Conservation (phyloP, 92 coral and sea anemone genomes). For the Micromussa lordhowensis region DNA sequence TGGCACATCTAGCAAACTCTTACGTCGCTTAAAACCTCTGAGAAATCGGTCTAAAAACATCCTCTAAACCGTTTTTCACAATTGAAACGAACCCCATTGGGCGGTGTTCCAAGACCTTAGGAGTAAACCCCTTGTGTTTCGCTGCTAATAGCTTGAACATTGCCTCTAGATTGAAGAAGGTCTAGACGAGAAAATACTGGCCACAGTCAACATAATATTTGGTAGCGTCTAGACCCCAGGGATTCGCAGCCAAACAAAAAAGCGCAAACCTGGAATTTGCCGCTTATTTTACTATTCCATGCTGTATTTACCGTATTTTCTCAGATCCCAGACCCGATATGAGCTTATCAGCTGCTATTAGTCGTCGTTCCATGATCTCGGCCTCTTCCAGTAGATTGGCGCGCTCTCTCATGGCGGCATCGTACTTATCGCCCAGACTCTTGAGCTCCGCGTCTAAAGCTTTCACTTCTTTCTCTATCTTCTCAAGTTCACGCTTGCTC, state of each 20-base stretch:
- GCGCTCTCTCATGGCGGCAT: slow-evolving; percentile 94
- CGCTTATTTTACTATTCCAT: neutral
- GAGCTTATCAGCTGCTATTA: slow-evolving; percentile 98
- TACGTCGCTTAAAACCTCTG: neutral
- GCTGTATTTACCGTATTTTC: slow-evolving; percentile 83
- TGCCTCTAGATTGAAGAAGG: neutral
- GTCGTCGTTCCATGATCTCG: slow-evolving; percentile 96
- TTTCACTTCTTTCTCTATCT: slow-evolving; percentile 95
- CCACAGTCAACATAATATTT: neutral
- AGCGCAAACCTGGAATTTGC: neutral
- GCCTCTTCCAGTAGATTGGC: slow-evolving; percentile 93
- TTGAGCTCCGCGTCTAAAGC: slow-evolving; percentile 89
- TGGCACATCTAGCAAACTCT: too few relatives aligned
- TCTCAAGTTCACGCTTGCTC: slow-evolving; percentile 96
- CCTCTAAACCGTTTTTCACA: neutral
- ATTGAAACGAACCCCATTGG: neutral
- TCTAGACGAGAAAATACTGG: neutral
- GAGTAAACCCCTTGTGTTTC: neutral
- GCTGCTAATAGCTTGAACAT: neutral
- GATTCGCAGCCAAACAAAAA: neutral
- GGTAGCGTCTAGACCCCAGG: neutral
- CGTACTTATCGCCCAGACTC: slow-evolving; percentile 89
- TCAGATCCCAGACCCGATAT: slow-evolving; percentile 99
- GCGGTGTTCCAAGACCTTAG: neutral
- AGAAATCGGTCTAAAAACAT: neutral